Percentiles rank a stretch among this genome's conserved stretches.
phyloP scores from a whole-genome alignment of 1,140 invertebrate species.

The Homarus americanus region DNA sequence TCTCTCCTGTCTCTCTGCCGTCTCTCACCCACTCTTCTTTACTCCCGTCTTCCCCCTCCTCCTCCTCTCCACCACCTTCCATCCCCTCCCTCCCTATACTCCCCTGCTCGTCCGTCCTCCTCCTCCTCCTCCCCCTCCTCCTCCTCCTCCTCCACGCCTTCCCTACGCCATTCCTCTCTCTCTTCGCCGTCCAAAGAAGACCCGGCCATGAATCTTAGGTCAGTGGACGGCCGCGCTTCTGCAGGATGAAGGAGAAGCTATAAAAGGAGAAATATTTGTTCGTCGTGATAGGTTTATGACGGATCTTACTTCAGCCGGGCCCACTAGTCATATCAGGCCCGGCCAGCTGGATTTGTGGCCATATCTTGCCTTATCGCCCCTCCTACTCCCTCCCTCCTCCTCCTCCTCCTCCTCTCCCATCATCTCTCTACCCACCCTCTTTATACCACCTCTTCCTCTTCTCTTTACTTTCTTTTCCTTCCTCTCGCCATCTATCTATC shows the following conservation, averaged over 20 bases:
- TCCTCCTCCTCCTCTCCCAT: not conserved
- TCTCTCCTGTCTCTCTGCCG: not conserved
- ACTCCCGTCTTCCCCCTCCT: not conserved
- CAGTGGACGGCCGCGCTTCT: constrained; percentile 68
- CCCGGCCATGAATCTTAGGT: constrained; percentile 67
- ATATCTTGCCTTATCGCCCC: constrained; percentile 60
- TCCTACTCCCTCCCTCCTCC: constrained; percentile 1
- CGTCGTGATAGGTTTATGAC: constrained; percentile 70
- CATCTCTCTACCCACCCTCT: not conserved
- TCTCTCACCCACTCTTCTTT: not conserved
- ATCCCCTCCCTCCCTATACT: not conserved
- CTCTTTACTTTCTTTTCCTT: not conserved
- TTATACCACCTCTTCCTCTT: not conserved
- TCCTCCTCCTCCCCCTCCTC: not conserved
- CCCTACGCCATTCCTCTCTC: not conserved
- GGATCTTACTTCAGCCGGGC: constrained; percentile 67
- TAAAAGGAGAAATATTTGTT: constrained; percentile 73
- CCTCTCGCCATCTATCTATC: not conserved
- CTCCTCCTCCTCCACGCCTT: not conserved
- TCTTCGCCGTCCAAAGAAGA: constrained; percentile 56
- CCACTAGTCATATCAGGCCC: constrained; percentile 68
- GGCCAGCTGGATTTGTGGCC: constrained; percentile 70
- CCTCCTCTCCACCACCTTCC: too few relatives aligned
- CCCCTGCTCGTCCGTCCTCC: not conserved
- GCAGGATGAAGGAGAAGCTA: constrained; percentile 69